phyloP scores from a whole-genome alignment of 2,797 vertebrate genomes.

The Etheostoma perlongum region DNA sequence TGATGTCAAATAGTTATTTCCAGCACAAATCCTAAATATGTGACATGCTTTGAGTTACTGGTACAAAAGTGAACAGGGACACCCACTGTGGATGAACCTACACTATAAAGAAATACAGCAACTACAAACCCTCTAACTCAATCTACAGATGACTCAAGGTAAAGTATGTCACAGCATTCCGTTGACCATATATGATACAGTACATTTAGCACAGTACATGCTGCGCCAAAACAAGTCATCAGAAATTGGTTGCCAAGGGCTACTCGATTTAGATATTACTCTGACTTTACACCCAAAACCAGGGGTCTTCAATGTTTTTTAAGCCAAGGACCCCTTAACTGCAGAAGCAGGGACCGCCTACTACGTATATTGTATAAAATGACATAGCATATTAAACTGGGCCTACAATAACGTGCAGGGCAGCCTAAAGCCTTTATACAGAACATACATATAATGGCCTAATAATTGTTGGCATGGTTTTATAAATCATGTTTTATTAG shows the following conservation, averaged over 20 bases:
- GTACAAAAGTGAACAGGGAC: neutral
- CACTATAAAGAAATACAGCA: neutral
- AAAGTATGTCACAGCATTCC: neutral
- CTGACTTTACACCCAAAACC: slow-evolving; percentile 13
- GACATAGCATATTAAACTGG: too few relatives aligned
- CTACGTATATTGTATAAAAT: too few relatives aligned
- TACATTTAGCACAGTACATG: neutral
- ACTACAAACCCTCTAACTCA: neutral
- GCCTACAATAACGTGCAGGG: too few relatives aligned
- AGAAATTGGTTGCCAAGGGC: neutral
- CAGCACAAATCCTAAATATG: neutral
- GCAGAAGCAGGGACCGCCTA: too few relatives aligned
- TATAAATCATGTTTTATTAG: too few relatives aligned
- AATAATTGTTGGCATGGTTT: too few relatives aligned
- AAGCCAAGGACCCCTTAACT: too few relatives aligned
- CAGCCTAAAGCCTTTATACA: too few relatives aligned
- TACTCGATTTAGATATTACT: neutral
- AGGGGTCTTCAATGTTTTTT: neutral
- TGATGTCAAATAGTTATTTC: neutral
- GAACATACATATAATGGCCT: too few relatives aligned
- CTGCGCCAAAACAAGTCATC: neutral
- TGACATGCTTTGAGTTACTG: neutral
- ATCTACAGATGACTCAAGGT: neutral
- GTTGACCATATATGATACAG: neutral
- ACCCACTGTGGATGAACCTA: neutral